These are phyloP conservation scores for Aphis craccivora DNA, from an alignment of 1,140 invertebrate species.

Conservation along the genomic window DNA sequence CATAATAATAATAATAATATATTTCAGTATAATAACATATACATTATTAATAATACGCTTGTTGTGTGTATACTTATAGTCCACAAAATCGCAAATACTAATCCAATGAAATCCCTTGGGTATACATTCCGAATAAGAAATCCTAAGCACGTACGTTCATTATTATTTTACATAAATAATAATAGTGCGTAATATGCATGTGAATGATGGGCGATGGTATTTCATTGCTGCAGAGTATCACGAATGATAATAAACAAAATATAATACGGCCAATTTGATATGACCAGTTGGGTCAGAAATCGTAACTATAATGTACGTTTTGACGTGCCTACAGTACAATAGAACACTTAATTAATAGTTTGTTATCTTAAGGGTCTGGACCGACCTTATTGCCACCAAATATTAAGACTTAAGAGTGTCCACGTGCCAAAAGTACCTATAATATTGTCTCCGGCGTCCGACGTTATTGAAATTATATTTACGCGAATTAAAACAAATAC, in stretches of 20 bases:
- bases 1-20: neutral
- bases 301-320: neutral
- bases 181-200: neutral
- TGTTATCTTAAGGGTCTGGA: neutral
- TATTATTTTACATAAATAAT: conserved; percentile 20
- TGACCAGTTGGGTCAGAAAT: neutral
- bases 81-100: neutral
- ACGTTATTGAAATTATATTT: neutral
- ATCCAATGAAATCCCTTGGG: neutral
- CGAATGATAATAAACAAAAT: neutral
- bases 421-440: neutral
- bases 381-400: neutral
- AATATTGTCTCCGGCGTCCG: neutral
- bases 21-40: neutral
- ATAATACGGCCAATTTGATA: neutral
- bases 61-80: neutral
- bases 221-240: neutral
- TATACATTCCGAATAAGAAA: neutral
- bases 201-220: neutral
- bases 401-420: neutral
- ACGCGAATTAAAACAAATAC: neutral
- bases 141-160: neutral
- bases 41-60: neutral
- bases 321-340: neutral
- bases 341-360: neutral